Conservation (phyloP, 1,140 invertebrate species). For the Aporrectodea caliginosa region DNA sequence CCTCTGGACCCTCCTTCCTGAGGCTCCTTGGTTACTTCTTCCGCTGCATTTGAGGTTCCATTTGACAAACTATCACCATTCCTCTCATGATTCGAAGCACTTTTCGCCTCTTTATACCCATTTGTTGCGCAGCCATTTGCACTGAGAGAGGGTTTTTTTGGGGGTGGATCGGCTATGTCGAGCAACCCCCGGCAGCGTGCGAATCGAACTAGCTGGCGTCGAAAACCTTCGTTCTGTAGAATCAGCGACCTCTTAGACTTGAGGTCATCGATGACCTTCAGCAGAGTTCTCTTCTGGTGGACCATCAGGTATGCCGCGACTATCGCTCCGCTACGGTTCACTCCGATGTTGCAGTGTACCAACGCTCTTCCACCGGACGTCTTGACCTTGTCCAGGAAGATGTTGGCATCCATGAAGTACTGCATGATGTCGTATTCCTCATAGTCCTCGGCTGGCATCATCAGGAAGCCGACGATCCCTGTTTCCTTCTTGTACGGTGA, state of each 20-base stretch:
- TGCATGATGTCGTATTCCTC: slow-evolving; percentile 31
- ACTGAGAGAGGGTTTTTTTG: neutral
- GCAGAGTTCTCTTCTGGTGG: neutral
- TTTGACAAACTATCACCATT: too few relatives aligned
- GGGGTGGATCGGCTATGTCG: neutral
- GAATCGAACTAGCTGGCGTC: slow-evolving; percentile 27
- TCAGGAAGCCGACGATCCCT: slow-evolving; percentile 26
- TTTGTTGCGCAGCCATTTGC: neutral
- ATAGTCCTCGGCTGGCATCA: slow-evolving; percentile 20
- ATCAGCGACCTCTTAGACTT: slow-evolving; percentile 17
- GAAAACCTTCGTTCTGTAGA: slow-evolving; percentile 29
- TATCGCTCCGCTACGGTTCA: slow-evolving; percentile 30
- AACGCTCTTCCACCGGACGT: slow-evolving; percentile 25
- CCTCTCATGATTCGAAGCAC: too few relatives aligned
- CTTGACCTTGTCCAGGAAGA: slow-evolving; percentile 31
- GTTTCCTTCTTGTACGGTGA: slow-evolving; percentile 13
- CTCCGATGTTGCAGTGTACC: slow-evolving; percentile 35
- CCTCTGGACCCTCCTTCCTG: too few relatives aligned
- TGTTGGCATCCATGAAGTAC: slow-evolving; percentile 32
- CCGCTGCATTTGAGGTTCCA: too few relatives aligned
- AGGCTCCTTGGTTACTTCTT: too few relatives aligned
- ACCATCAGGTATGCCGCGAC: slow-evolving; percentile 23
- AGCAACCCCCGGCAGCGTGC: slow-evolving; percentile 20
- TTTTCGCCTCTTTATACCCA: neutral
- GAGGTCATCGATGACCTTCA: slow-evolving; percentile 9